Base-by-base conservation (phyloP, 2,797 vertebrate species). In the Spinus pinus region DNA sequence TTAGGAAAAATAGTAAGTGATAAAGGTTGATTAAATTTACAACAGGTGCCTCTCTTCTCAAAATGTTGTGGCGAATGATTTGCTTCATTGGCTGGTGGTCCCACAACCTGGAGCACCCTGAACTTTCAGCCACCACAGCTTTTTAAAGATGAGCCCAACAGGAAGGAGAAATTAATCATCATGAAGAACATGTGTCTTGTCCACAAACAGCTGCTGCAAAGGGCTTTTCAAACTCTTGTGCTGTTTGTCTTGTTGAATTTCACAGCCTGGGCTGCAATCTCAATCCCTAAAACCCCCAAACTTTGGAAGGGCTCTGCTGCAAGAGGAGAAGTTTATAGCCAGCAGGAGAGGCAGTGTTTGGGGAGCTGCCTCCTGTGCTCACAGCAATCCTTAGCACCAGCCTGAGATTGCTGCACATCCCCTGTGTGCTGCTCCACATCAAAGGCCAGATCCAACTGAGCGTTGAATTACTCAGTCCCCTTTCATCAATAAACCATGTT, bases 401-500 rank as follows among this genome's bases (percentile, higher is more conserved):
- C 33, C 50, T 60, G 65, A 50, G 46, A 33, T 81, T 86, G 61
- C 72, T 28, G 58, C 42, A 60, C 56, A 44, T 73, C 37, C 50
- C 64, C 30, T 72, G 10, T 2, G 0, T 0, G 2, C 70, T 88
- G 90, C 78, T 93, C 66, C 53, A 86, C 72, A 90, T 87, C 77
- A 85, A 95, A 95, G 94, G 86, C 79, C 72, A 60, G 79, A 22
- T 37, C 60, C 60, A 56, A 12, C 1, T 28, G 39, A 93, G 78
- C 62, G 8, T 19, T 27, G 86, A 81, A 73, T 91, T 81, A 51
- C 91, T 66, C 47, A 6, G 47, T 70, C 67, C 54, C 31, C 54
- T 87, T 91, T 92, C 72, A 78, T 96, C 93, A 89, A 31, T 83
- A 77, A 87, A 85, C 50, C 31, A 3, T 82, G 33, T 86, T 94